These are phyloP conservation scores for Archaeoteleia sp. DNA, from an alignment of 2,888 invertebrate species.

Conservation along the genomic window DNA sequence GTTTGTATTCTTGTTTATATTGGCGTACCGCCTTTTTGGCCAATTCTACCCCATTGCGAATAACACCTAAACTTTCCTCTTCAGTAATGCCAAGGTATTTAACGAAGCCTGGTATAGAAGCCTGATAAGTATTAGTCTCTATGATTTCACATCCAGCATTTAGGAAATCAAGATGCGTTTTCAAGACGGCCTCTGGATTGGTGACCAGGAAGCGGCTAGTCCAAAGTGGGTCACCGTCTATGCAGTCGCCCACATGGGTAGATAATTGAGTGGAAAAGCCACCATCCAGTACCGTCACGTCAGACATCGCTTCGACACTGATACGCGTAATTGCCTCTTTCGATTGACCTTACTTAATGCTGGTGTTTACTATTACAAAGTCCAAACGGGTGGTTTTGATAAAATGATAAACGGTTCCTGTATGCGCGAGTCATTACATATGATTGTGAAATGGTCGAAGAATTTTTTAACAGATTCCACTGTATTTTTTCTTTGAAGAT, in stretches of 20 bases:
- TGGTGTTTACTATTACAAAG: slow-evolving; percentile 7
- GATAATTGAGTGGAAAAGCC: slow-evolving; percentile 90
- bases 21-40: slow-evolving; percentile 83
- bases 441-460: too few relatives aligned
- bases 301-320: slow-evolving; percentile 32
- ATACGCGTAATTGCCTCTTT: too few relatives aligned
- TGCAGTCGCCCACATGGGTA: slow-evolving; percentile 83
- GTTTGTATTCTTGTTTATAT: slow-evolving; percentile 60
- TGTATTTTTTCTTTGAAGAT: too few relatives aligned
- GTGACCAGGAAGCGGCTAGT: slow-evolving; percentile 88
- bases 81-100: slow-evolving; percentile 83
- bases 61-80: slow-evolving; percentile 82
- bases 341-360: too few relatives aligned
- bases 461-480: too few relatives aligned
- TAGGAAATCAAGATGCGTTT: slow-evolving; percentile 88
- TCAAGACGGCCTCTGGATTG: slow-evolving; percentile 85
- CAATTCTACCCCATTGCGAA: slow-evolving; percentile 83
- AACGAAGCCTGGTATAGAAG: slow-evolving; percentile 78
- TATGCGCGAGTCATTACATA: too few relatives aligned
- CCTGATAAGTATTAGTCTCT: slow-evolving; percentile 74
- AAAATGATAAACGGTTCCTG: too few relatives aligned
- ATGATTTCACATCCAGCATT: slow-evolving; percentile 92
- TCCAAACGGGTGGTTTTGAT: too few relatives aligned
- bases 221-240: slow-evolving; percentile 93
- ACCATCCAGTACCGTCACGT: slow-evolving; percentile 78